Evolutionary conservation across 2,797 vertebrate genomes (phyloP), one percentile per base, ranked within the genome.

Genomic region (Anabacerthia variegaticeps): DNA sequence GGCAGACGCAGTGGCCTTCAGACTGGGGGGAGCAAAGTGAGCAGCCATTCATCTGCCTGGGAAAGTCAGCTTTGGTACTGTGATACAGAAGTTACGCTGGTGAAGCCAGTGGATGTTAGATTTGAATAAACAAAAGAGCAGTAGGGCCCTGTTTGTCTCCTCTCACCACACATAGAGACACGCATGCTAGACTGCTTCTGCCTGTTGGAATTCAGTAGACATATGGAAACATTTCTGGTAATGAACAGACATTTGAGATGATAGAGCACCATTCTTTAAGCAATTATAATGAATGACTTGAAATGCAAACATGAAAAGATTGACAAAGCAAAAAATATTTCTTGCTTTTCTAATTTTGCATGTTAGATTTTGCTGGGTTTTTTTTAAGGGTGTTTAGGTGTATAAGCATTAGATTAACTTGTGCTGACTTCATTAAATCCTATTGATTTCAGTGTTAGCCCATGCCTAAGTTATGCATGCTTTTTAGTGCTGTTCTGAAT

Each of bases 171-270:
- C 28, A 30, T 2, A 13, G 92, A 88, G 52, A 88, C 54, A 55
- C 62, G 96, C 52, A 15, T 6, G 54, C 28, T 74, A 18, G 52
- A 61, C 46, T 87, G 19, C 86, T 88, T 87, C 89, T 96, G 36
- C 85, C 78, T 85, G 66, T 59, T 95, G 87, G 61, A 94, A 69
- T 89, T 92, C 85, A 3, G 20, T 75, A 61, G 46, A 4, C 77
- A 19, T 37, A 21, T 27, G 69, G 84, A 92, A 90, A 22, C 56
- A 52, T 85, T 90, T 87, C 86, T 61, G 92, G 85, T 96, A 95
- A 74, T 72, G 67, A 73, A 8, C 37, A 72, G 72, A 24, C 26
- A n/a, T 22, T 76, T 89, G 34, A 94, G 71, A 61, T 65, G 17
- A 12, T 68, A 63, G 43, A 44, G 3, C 19, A 48, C 75, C 4